Conservation (phyloP, 2,888 invertebrate genomes). For the Mesorhabditis spiculigera region DNA sequence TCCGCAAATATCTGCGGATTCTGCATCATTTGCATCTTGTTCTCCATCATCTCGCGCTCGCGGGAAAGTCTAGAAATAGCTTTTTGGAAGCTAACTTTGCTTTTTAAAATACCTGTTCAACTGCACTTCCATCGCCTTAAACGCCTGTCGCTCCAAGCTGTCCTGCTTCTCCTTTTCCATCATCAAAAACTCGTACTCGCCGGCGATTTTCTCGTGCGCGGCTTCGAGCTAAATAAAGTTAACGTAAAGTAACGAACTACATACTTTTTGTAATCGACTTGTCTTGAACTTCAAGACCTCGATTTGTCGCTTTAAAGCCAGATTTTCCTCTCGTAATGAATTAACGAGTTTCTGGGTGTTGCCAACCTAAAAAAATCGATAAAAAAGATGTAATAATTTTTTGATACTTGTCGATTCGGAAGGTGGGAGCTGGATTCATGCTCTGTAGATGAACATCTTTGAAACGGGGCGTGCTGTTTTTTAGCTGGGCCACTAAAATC, state of each 20-base stretch:
- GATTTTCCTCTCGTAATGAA: slow-evolving; percentile 43
- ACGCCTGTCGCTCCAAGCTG: slow-evolving; percentile 71
- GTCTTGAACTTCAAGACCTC: slow-evolving; percentile 39
- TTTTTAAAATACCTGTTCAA: slow-evolving; percentile 23
- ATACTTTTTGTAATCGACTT: slow-evolving; percentile 38
- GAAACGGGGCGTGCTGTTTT: slow-evolving; percentile 4
- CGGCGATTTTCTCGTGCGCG: slow-evolving; percentile 82
- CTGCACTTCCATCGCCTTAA: slow-evolving; percentile 43
- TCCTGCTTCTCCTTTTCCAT: slow-evolving; percentile 82
- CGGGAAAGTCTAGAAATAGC: neutral
- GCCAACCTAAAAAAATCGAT: slow-evolving; percentile 16
- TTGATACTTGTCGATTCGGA: neutral
- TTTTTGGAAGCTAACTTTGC: neutral
- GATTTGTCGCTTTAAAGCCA: slow-evolving; percentile 38
- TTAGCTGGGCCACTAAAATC: neutral
- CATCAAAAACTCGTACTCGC: slow-evolving; percentile 81
- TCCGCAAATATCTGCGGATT: neutral
- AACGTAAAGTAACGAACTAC: slow-evolving; percentile 6
- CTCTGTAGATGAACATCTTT: neutral
- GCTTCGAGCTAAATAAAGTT: slow-evolving; percentile 71
- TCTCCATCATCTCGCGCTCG: neutral
- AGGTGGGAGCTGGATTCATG: neutral
- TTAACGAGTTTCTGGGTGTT: slow-evolving; percentile 39
- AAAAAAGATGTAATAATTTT: neutral
- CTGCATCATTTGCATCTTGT: neutral